phyloP scores from a whole-genome alignment of 2,888 invertebrate species.

The Platerodrilus igneus region DNA sequence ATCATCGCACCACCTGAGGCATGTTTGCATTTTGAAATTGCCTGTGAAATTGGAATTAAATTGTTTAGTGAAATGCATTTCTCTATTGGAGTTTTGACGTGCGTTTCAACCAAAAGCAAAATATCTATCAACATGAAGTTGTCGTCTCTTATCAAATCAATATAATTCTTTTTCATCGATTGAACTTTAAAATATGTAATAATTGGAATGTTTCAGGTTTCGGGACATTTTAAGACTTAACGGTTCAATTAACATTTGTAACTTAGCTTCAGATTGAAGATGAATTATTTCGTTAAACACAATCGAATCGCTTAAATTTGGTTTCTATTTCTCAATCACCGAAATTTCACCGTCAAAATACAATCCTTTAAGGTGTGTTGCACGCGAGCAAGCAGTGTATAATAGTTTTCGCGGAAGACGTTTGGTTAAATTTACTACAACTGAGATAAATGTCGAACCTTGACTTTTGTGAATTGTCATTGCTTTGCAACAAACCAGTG shows the following conservation, averaged over 20 bases:
- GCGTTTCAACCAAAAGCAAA: too few species aligned
- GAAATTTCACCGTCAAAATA: background rate
- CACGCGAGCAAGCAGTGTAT: slow-evolving; percentile 3
- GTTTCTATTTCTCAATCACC: background rate
- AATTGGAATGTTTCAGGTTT: background rate
- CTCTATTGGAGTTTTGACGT: too few species aligned
- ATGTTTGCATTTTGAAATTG: too few species aligned
- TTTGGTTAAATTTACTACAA: background rate
- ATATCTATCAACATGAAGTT: too few species aligned
- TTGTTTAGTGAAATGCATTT: too few species aligned
- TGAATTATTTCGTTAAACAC: slow-evolving; percentile 1
- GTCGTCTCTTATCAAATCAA: background rate
- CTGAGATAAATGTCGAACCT: background rate
- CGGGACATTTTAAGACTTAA: background rate
- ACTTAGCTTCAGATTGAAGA: background rate
- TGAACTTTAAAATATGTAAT: background rate
- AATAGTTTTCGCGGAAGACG: background rate
- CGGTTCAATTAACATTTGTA: background rate
- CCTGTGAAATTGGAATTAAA: too few species aligned
- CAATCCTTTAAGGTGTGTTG: background rate
- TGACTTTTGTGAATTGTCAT: slow-evolving; percentile 6
- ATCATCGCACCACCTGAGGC: background rate
- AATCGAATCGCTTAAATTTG: background rate
- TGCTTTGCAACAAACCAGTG: background rate
- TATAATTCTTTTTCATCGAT: background rate